phyloP scores from a whole-genome alignment of 2,797 vertebrate genomes.

The Chlorospingus semifuscus region DNA sequence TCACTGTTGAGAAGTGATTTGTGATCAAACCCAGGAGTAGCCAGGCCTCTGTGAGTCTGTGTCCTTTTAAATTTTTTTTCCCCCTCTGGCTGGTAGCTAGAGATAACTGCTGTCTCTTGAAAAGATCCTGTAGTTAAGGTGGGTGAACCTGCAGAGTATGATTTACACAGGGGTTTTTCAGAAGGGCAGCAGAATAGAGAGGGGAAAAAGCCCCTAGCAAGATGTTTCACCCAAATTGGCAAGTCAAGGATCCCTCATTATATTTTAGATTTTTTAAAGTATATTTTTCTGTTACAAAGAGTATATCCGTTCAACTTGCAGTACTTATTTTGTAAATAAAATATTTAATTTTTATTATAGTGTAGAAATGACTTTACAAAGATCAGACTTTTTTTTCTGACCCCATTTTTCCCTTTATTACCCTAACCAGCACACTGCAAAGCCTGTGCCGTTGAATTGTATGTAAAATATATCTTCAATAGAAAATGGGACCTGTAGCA shows the following conservation, averaged over 20 bases:
- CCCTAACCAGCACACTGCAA: not conserved
- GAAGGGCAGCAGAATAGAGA: not conserved
- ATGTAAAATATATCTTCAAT: not conserved
- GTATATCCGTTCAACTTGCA: not conserved
- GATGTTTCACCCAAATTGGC: not conserved
- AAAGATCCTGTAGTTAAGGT: not conserved
- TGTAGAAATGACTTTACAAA: not conserved
- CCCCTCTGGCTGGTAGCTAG: not conserved
- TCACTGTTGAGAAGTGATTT: not conserved
- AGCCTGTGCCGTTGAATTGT: not conserved
- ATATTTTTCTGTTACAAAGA: not conserved
- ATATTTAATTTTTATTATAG: not conserved
- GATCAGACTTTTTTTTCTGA: not conserved
- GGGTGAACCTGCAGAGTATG: not conserved
- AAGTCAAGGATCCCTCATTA: not conserved
- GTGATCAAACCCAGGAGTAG: not conserved
- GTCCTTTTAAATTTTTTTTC: not conserved
- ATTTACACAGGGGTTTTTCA: not conserved
- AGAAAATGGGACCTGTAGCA: not conserved
- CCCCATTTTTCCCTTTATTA: not conserved
- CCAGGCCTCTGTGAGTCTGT: not conserved
- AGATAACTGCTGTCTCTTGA: not conserved
- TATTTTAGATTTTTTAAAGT: not conserved
- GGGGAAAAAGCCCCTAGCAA: fast-evolving
- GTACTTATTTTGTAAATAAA: not conserved